Evolutionary conservation across 2,797 vertebrate species (phyloP).

Genomic region (Sebastes hubbsi): DNA sequence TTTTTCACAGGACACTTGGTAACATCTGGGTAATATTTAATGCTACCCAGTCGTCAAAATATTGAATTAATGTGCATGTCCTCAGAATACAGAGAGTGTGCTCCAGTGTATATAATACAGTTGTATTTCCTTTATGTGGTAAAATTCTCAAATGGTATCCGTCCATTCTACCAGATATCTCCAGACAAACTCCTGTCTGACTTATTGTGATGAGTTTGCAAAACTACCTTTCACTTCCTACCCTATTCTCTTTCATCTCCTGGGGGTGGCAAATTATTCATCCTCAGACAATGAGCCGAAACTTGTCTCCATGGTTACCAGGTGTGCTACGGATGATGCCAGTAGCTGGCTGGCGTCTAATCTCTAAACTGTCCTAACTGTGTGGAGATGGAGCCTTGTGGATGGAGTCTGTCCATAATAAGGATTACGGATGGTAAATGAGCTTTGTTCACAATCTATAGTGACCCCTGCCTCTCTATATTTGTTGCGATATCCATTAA

Average conservation of each 20-base stretch:
- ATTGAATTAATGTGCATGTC: not conserved
- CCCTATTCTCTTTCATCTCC: conserved; percentile 21
- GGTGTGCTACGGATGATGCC: conserved; percentile 28
- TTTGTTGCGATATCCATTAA: conserved; percentile 34
- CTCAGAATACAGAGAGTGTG: not conserved
- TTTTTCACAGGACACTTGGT: not conserved
- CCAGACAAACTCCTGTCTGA: not conserved
- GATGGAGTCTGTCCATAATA: conserved; percentile 9
- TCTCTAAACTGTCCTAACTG: conserved; percentile 34
- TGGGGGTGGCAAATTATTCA: conserved; percentile 22
- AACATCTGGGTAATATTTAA: not conserved
- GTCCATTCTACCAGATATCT: not conserved
- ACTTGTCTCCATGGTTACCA: conserved; percentile 59
- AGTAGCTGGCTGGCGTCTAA: conserved; percentile 23
- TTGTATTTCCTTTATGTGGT: not conserved
- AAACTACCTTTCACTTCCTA: not conserved
- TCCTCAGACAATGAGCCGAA: conserved; percentile 26
- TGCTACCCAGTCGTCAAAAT: not conserved
- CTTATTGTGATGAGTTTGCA: conserved; percentile 1
- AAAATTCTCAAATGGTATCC: not conserved
- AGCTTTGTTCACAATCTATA: conserved; percentile 30
- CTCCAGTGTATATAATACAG: not conserved
- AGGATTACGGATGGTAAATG: conserved; percentile 43
- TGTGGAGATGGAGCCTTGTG: not conserved
- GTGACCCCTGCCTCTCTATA: not conserved